These are phyloP conservation scores for Struthio camelus DNA, from an alignment of 2,113 vertebrate genomes.

Conservation along the genomic window DNA sequence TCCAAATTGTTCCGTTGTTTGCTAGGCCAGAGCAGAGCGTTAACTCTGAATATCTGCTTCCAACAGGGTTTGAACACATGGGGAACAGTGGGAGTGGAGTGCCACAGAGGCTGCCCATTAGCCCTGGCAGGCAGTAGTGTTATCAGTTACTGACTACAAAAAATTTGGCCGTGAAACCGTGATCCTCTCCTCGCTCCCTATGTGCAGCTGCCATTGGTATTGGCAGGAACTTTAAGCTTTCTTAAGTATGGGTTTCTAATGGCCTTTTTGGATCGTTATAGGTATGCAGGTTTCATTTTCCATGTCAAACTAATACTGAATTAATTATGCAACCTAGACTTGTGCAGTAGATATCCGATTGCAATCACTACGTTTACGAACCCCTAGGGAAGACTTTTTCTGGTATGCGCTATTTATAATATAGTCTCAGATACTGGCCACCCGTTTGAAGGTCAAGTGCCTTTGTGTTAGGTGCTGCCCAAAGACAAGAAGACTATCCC, in stretches of 20 bases:
- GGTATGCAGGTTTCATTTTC: conserved; percentile 39
- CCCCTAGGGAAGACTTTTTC: background rate
- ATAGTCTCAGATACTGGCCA: rapidly evolving
- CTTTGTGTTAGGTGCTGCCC: background rate
- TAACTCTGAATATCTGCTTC: background rate
- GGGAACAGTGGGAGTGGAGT: background rate
- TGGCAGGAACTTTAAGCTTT: conserved; percentile 42
- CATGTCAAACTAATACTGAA: conserved; percentile 10
- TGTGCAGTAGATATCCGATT: background rate
- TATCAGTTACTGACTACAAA: background rate
- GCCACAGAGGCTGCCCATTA: background rate
- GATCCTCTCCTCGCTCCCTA: background rate
- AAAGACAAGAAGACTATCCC: background rate
- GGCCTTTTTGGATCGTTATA: conserved; percentile 32
- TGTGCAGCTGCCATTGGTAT: background rate
- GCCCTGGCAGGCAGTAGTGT: background rate
- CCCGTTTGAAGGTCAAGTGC: background rate
- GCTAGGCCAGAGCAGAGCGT: background rate
- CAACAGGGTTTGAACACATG: background rate
- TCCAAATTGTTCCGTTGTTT: rapidly evolving
- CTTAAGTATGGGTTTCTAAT: conserved; percentile 42
- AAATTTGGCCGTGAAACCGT: background rate
- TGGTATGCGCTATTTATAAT: background rate
- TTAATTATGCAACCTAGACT: conserved; percentile 20
- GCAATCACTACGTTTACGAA: background rate